phyloP scores from a whole-genome alignment of 2,888 invertebrate genomes.

The Drosophila silvestris region DNA sequence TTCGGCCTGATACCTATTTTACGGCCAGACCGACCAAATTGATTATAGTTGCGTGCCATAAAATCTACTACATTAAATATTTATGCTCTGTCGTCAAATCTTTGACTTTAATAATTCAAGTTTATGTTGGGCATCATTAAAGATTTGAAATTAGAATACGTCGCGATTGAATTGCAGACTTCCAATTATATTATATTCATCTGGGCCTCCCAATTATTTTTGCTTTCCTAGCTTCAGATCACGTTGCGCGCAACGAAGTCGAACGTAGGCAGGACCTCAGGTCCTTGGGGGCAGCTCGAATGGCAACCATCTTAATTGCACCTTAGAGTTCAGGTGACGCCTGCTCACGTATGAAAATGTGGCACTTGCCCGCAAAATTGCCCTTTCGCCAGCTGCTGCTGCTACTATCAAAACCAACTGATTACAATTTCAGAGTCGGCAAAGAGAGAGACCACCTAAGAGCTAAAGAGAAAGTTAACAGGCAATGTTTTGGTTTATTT shows the following conservation, averaged over 20 bases:
- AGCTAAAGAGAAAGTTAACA: constrained; percentile 27
- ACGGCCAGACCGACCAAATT: constrained; percentile 7
- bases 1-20: constrained; percentile 11
- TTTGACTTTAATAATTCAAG: background rate
- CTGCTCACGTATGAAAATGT: constrained; percentile 53
- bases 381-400: constrained; percentile 35
- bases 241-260: constrained; percentile 4
- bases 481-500: constrained; percentile 9
- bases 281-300: constrained; percentile 11
- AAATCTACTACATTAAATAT: constrained; percentile 25
- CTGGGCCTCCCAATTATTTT: constrained; percentile 6
- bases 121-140: background rate
- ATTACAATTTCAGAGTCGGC: constrained; percentile 45
- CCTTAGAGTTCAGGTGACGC: constrained; percentile 40
- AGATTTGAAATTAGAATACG: constrained; percentile 1
- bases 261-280: background rate
- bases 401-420: constrained; percentile 27
- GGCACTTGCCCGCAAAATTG: constrained; percentile 41
- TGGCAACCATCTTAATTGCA: constrained; percentile 51
- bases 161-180: constrained; percentile 2
- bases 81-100: constrained; percentile 6
- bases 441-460: constrained; percentile 44
- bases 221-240: constrained; percentile 12
- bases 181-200: constrained; percentile 28
- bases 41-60: constrained; percentile 16